A percentile compares a stretch with the other conserved stretches of the same genome.
phyloP scores from a whole-genome alignment of 2,797 vertebrate species.

The Philypnodon macrostomus region DNA sequence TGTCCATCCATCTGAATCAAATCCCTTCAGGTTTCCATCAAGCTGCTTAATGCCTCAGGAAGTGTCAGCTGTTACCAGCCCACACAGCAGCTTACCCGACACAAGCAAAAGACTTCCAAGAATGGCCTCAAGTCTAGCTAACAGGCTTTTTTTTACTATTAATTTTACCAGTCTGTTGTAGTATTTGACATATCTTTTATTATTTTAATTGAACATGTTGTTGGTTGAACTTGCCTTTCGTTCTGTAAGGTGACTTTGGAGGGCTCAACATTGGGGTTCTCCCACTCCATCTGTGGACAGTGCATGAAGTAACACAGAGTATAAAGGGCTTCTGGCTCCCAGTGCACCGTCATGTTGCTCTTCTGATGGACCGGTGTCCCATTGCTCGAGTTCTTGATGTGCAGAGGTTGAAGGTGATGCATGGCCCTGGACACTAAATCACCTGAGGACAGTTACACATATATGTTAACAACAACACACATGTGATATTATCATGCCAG shows the following conservation, averaged over 20 bases:
- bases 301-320: constrained; percentile 99
- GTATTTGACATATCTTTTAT: too few species aligned
- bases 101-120: too few species aligned
- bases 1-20: constrained; percentile 35
- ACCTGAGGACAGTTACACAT: constrained; percentile 67
- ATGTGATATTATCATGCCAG: too few species aligned
- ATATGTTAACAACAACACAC: neutral
- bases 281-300: constrained; percentile 98
- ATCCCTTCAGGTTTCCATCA: constrained; percentile 45
- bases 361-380: constrained; percentile 91
- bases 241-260: constrained; percentile 93
- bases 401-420: constrained; percentile 94
- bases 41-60: constrained; percentile 30
- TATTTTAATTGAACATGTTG: too few species aligned
- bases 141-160: too few species aligned
- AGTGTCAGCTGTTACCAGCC: constrained; percentile 35
- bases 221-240: constrained; percentile 83
- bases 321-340: constrained; percentile 96
- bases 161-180: too few species aligned
- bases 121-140: too few species aligned
- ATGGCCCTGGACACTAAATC: constrained; percentile 94
- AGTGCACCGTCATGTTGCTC: constrained; percentile 82
- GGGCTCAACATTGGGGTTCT: constrained; percentile 95
- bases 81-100: constrained; percentile 34
- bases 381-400: constrained; percentile 87